Conservation (phyloP, 2,797 vertebrate genomes). For the Danio tinwini region DNA sequence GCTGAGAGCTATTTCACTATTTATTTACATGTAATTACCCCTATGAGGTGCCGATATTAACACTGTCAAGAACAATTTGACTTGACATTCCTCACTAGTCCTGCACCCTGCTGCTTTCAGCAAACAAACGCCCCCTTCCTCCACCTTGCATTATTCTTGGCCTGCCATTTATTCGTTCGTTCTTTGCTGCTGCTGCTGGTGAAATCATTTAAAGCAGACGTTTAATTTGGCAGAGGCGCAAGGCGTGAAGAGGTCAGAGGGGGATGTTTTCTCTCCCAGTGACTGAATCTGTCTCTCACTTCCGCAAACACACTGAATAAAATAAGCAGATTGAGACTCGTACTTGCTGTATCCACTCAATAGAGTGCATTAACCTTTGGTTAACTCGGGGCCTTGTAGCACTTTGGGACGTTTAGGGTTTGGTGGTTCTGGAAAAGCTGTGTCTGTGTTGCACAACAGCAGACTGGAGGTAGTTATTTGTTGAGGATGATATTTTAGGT, state of each 20-base stretch:
- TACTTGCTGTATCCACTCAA: slow-evolving; percentile 67
- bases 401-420: slow-evolving; percentile 68
- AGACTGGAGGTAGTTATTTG: background rate
- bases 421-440: background rate
- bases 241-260: slow-evolving; percentile 51
- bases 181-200: slow-evolving; percentile 48
- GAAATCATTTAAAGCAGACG: slow-evolving; percentile 81
- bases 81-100: slow-evolving; percentile 98
- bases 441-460: background rate
- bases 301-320: slow-evolving; percentile 64
- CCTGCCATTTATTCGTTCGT: slow-evolving; percentile 3
- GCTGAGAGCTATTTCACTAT: slow-evolving; percentile 98
- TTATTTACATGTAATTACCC: slow-evolving; percentile 99
- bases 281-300: slow-evolving; percentile 59
- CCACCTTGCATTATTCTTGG: slow-evolving; percentile 64
- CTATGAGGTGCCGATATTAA: slow-evolving; percentile 99
- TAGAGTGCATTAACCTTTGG: slow-evolving; percentile 74
- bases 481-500: background rate
- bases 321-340: slow-evolving; percentile 70
- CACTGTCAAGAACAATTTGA: slow-evolving; percentile 99
- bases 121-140: slow-evolving; percentile 71
- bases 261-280: slow-evolving; percentile 57
- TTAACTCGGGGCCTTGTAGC: slow-evolving; percentile 63
- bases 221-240: slow-evolving; percentile 75
- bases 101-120: slow-evolving; percentile 84